Evolutionary conservation across 2,113 vertebrate genomes (phyloP).

Genomic region (Cyprinodon brontotheroides): DNA sequence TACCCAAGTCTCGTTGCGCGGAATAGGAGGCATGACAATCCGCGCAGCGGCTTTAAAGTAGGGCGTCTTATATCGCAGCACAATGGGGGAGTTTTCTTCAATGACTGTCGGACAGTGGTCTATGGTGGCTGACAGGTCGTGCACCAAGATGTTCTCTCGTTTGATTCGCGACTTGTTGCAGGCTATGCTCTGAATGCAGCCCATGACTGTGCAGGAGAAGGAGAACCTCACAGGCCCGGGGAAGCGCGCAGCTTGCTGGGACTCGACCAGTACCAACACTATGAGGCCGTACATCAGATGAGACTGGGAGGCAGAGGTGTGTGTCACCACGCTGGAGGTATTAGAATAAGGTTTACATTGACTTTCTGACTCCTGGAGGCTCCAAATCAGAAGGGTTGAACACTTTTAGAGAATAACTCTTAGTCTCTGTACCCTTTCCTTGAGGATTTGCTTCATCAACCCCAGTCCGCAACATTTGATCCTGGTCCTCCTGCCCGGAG

Average conservation of each 20-base stretch:
- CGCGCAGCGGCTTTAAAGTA: constrained; percentile 96
- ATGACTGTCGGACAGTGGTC: constrained; percentile 93
- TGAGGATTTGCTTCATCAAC: constrained; percentile 26
- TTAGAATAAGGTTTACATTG: constrained; percentile 19
- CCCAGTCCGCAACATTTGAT: constrained; percentile 68
- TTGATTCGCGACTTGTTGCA: constrained; percentile 95
- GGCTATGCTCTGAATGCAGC: constrained; percentile 95
- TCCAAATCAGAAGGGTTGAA: constrained; percentile 2
- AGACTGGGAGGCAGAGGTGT: constrained; percentile 58
- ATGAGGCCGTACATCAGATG: constrained; percentile 57
- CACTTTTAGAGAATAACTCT: neutral
- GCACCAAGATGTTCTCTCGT: constrained; percentile 94
- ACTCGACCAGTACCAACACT: constrained; percentile 48
- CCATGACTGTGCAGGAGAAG: constrained; percentile 81
- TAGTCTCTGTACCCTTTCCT: constrained; percentile 26
- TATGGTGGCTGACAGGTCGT: constrained; percentile 93
- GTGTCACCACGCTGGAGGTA: constrained; percentile 47
- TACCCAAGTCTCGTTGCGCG: constrained; percentile 94
- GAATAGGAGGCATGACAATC: constrained; percentile 92
- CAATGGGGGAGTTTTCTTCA: constrained; percentile 96
- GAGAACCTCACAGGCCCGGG: constrained; percentile 54
- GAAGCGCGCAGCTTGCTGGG: constrained; percentile 49
- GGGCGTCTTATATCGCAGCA: constrained; percentile 95
- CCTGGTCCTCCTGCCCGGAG: constrained; percentile 74
- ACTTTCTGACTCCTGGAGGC: constrained; percentile 28